These are phyloP conservation scores for Chaenocephalus aceratus DNA, from an alignment of 2,113 vertebrate genomes.

Conservation along the genomic window DNA sequence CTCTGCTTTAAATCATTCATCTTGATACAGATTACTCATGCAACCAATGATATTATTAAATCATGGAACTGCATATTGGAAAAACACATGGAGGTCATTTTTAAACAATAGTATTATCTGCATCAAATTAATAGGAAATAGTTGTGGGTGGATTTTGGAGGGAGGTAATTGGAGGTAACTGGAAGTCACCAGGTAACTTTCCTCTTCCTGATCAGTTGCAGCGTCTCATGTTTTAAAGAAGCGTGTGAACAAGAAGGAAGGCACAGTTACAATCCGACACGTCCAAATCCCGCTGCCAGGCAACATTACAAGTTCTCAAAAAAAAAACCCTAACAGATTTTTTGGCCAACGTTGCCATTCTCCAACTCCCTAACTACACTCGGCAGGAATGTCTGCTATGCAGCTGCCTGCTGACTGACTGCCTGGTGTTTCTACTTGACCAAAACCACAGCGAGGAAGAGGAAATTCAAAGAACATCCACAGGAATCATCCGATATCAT, in stretches of 20 bases:
- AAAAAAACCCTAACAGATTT: slow-evolving; percentile 24
- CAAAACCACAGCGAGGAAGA: slow-evolving; percentile 4
- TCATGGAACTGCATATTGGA: neutral
- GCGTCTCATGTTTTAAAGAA: slow-evolving; percentile 41
- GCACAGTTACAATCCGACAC: neutral
- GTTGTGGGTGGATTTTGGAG: neutral
- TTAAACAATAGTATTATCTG: neutral
- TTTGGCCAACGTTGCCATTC: slow-evolving; percentile 53
- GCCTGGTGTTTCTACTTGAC: slow-evolving; percentile 25
- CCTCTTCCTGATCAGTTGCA: slow-evolving; percentile 14
- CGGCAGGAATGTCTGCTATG: slow-evolving; percentile 75
- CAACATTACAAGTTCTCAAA: slow-evolving; percentile 61
- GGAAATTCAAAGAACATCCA: slow-evolving; percentile 5
- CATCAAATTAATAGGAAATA: neutral
- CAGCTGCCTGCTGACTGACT: slow-evolving; percentile 67
- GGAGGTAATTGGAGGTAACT: slow-evolving; percentile 13
- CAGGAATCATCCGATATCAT: slow-evolving; percentile 4
- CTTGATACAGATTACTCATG: slow-evolving; percentile 5
- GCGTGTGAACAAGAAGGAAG: slow-evolving; percentile 33
- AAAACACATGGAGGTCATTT: slow-evolving; percentile 6
- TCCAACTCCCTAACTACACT: slow-evolving; percentile 55
- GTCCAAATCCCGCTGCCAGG: slow-evolving; percentile 65
- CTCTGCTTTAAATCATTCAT: neutral
- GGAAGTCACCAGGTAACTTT: slow-evolving; percentile 43
- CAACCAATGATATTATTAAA: slow-evolving; percentile 35